Evolutionary conservation across 2,888 invertebrate genomes (phyloP), one percentile per base, ranked within the genome.

Genomic region (Tortrix viridana): DNA sequence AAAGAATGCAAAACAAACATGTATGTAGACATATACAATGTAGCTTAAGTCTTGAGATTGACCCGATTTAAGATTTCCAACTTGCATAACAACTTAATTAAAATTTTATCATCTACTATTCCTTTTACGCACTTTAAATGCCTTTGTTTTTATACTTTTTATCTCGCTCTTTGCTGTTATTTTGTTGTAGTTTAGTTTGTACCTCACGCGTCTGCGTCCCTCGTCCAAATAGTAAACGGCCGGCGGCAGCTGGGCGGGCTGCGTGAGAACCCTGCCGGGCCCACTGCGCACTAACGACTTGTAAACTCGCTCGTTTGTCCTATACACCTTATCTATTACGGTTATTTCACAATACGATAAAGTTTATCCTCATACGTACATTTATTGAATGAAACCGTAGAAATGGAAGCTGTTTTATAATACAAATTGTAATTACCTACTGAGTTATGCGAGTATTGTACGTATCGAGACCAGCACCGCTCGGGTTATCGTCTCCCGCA

Each of bases 401-500:
- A 53, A 22, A 50, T 50, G 58, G 58, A 59, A 59, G 43, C 43
- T 20, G 16, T 38, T 12, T 41, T 38, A 16, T 16, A 32, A 32
- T 32, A 2, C 32, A 32, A 32, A 32, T 32, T 41, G 16, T 16
- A 41, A 41, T 41, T 6, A 41, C 41, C 41, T 41, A n/a, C 41
- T n/a, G 14, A 41, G 5, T 41, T n/a, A 41, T 41, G 16, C 16
- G n/a, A 38, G 41, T 6, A 41, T 32, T 12, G 1, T 44, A 16
- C 6, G 9, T 44, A 19, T 37, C 18, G 52, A 37, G 50, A 59
- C 23, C 26, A 22, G 41, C 41, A 6, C 5, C n/a, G 41, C 41
- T 41, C 41, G 69, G 86, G 89, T 89, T 90, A 90, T 89, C 89
- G 71, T 76, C 77, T 82, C 84, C 82, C 82, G 76, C 74, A 76